These are phyloP conservation scores for Lepidurus apus DNA, from an alignment of 1,140 invertebrate genomes.

Conservation along the genomic window DNA sequence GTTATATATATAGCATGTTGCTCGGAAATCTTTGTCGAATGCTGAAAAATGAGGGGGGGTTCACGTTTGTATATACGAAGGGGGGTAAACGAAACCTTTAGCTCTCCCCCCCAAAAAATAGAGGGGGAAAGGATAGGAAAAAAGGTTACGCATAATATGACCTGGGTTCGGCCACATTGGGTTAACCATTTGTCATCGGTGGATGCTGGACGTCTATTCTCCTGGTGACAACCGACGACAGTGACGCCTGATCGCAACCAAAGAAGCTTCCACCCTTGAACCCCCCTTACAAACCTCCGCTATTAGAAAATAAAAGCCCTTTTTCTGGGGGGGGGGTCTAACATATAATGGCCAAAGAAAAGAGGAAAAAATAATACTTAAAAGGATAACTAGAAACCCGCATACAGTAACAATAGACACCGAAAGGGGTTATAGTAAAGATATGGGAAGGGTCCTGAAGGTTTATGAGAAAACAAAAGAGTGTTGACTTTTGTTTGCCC, in stretches of 20 bases:
- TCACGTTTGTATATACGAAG: background rate
- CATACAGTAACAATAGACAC: background rate
- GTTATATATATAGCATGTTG: background rate
- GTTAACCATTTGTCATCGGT: conserved; percentile 15
- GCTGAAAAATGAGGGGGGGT: conserved; percentile 8
- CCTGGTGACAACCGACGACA: conserved; percentile 2
- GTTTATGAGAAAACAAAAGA: too few relatives aligned
- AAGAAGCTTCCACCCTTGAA: conserved; percentile 10
- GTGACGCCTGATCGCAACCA: conserved; percentile 12
- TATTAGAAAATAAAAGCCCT: background rate
- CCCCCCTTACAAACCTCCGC: background rate
- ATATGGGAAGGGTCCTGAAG: too few relatives aligned
- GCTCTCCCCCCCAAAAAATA: background rate
- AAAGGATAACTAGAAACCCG: background rate
- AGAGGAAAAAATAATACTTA: background rate
- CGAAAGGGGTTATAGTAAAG: too few relatives aligned
- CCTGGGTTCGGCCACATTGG: conserved; percentile 6
- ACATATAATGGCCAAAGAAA: background rate
- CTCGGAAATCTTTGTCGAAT: conserved; percentile 10
- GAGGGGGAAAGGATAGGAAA: background rate
- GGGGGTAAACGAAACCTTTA: background rate
- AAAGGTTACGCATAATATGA: conserved; percentile 22
- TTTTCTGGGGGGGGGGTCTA: background rate
- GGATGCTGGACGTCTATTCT: background rate
- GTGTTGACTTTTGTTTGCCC: too few relatives aligned